Base-by-base conservation (phyloP, 2,888 invertebrate species). In the Cataglyphis albicans region DNA sequence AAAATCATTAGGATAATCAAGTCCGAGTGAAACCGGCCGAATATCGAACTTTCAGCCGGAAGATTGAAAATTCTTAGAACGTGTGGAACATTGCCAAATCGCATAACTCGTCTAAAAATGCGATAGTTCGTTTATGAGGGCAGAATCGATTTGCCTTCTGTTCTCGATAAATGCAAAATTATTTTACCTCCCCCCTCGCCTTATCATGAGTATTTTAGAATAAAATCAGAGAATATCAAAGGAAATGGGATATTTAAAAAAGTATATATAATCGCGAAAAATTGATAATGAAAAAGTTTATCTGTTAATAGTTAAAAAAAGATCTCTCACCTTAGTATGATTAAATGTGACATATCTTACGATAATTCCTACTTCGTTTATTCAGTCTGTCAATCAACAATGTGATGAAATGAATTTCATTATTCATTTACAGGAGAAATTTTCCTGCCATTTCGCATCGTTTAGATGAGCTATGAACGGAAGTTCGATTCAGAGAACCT, bases 1-100 rank as follows among this genome's bases (percentile, higher is more conserved):
- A 80, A 80, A 80, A 72, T 80, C 78, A 80, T 80, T 80, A 80
- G 59, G 59, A 61, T 80, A 80, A 80, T 80, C 78, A 80, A 35
- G 61, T 80, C 15, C 59, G 35, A 72, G 44, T 72, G 72, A 80
- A 59, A 61, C 78, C 25, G 25, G 44, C 78, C 78, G 59, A 80
- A 80, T 80, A 80, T 80, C 78, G 59, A 80, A 61, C 68, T 80
- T 72, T 61, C 59, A 41, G 44, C 78, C 44, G 78, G 48, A 80
- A 80, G 72, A 80, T 80, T 80, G 78, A 80, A 78, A 80, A 80
- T 80, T 80, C 72, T n/a, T 21, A 21, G 25, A 80, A 59, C 72
- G 78, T 72, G 72, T 80, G 78, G 78, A 80, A 72, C 59, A 72
- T 61, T 72, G 78, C 72, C 78, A 80, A 61, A 12, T 80, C 72